These are phyloP conservation scores for Tachystola acroxantha DNA, from an alignment of 2,888 invertebrate genomes.

Conservation along the genomic window DNA sequence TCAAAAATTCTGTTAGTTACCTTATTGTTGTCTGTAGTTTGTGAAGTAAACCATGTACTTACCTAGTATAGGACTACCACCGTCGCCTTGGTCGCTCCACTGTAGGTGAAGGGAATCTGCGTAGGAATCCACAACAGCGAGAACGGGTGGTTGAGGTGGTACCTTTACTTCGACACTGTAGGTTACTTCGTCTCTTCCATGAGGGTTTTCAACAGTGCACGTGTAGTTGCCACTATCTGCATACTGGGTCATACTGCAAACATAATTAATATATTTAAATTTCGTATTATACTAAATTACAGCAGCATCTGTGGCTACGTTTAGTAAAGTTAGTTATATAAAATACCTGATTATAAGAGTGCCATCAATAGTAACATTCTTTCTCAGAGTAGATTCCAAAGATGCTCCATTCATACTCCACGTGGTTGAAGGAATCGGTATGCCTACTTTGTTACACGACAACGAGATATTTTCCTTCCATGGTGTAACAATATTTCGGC, in stretches of 20 bases:
- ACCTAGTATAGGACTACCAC: constrained; percentile 87
- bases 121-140: constrained; percentile 89
- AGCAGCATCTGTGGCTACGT: no score
- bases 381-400: constrained; percentile 83
- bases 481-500: constrained; percentile 85
- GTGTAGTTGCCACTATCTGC: constrained; percentile 94
- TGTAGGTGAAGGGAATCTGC: constrained; percentile 89
- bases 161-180: constrained; percentile 87
- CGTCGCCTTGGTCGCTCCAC: constrained; percentile 89
- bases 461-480: constrained; percentile 93
- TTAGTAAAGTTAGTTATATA: no score
- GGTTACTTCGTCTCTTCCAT: constrained; percentile 90
- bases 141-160: constrained; percentile 90
- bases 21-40: no score
- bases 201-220: constrained; percentile 89
- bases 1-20: no score
- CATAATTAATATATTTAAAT: not conserved
- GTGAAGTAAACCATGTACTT: no score
- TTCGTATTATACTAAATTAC: no score
- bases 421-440: constrained; percentile 85
- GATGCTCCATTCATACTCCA: constrained; percentile 89
- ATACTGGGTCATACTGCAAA: constrained; percentile 80
- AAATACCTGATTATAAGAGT: constrained; percentile 86
- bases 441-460: constrained; percentile 90
- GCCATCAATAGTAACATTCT: constrained; percentile 83